Evolutionary conservation across 2,797 vertebrate species (phyloP), one percentile per base, ranked within the genome.

Genomic region (Brachyalestes nurse): DNA sequence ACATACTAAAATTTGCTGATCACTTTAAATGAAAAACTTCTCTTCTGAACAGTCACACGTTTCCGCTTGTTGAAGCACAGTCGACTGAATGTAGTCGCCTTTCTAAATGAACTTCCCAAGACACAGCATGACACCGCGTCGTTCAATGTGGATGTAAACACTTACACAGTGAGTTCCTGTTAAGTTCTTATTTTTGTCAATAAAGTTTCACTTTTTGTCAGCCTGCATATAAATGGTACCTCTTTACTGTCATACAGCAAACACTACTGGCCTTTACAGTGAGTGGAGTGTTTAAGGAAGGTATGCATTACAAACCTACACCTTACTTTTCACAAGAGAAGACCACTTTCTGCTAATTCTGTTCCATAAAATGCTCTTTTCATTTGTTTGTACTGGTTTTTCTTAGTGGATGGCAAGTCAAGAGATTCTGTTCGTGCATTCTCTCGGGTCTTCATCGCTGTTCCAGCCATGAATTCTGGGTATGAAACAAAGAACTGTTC

Each of bases 201-300:
- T 19, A 17, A 8, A 0, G 17, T n/a, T 19, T 42, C 0, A 40
- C 57, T 17, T 58, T 57, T 42, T 60, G 16, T 65, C 53, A 16
- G 5, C 13, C 7, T 28, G 2, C 13, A 58, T 66, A 72, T 1
- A 83, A 34, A 38, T 75, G 16, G 17, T 53, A 75, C 47, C 28
- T 65, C 53, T 75, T 0, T 53, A 12, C 0, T 34, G 1, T 51
- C 14, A 91, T 89, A 2, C 90, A 98, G 97, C 95, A 91, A 82
- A 96, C 94, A 0, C 86, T 98, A 72, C 88, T 98, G 7, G 95
- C 95, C 38, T 98, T 98, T 80, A 96, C 95, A 0, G 94, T 97
- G 66, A 96, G 93, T 0, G 97, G 97, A 2, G 89, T 98, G 75
- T 98, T 98, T 82, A 98, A 97, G 91, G 96, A 98, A 93, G 95